These are phyloP conservation scores for Nanorana parkeri DNA, from an alignment of 2,113 vertebrate genomes.

Conservation along the genomic window DNA sequence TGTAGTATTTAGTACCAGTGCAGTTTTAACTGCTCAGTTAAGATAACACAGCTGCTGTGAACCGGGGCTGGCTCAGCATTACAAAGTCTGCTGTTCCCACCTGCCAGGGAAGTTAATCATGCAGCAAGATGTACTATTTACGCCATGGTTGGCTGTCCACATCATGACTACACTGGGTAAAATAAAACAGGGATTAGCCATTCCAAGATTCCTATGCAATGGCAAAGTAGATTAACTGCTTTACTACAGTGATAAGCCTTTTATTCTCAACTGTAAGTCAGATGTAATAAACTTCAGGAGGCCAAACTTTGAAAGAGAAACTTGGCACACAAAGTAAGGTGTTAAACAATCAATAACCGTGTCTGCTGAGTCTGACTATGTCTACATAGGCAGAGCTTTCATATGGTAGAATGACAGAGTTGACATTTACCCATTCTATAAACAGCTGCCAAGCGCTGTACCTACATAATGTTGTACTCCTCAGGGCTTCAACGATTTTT, in stretches of 20 bases:
- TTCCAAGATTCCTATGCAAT: not conserved
- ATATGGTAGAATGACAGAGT: too few species aligned
- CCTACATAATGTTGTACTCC: too few species aligned
- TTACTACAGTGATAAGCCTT: not conserved
- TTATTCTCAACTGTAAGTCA: too few species aligned
- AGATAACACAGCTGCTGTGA: conserved; percentile 50
- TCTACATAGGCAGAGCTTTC: too few species aligned
- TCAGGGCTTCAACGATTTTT: too few species aligned
- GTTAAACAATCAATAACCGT: too few species aligned
- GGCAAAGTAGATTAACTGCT: not conserved
- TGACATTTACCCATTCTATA: too few species aligned
- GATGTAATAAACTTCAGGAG: too few species aligned
- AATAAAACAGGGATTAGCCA: conserved; percentile 12
- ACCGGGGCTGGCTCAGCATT: conserved; percentile 36
- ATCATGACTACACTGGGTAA: conserved; percentile 19
- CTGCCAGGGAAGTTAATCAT: conserved; percentile 49
- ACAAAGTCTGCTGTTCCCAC: conserved; percentile 20
- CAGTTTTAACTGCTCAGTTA: conserved; percentile 35
- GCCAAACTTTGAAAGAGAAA: too few species aligned
- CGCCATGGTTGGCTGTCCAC: conserved; percentile 16
- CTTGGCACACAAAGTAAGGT: too few species aligned
- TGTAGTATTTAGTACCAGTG: conserved; percentile 15
- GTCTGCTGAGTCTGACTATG: too few species aligned
- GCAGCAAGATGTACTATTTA: conserved; percentile 14
- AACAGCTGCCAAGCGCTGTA: too few species aligned